Base-by-base conservation (phyloP, 2,113 vertebrate genomes). In the Equus przewalskii region DNA sequence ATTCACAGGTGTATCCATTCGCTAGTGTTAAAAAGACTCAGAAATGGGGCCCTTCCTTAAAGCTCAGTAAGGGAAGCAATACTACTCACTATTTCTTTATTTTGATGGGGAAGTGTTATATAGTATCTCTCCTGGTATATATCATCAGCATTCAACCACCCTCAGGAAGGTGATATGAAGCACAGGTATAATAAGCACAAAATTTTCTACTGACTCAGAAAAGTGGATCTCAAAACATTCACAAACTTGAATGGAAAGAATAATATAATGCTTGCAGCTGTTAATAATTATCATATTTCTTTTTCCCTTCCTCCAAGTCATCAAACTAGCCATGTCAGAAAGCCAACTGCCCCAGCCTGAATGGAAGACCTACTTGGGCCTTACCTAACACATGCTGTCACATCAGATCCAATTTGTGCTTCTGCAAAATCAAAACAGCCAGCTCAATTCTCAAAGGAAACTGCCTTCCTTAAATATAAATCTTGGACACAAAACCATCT, bases 401-500 rank as follows among this genome's bases (percentile, higher is more conserved):
- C 73, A 54, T 44, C 33, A 79, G 56, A 86, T 93, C 51, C 81
- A 97, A 33, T 85, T 51, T 69, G 18, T 83, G 28, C 51, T 90
- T 97, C 96, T 70, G 44, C 69, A 97, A 93, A 97, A 96, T 73
- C 83, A 82, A 95, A 95, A 82, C 21, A 84, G 41, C 3, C 1
- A 93, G 44, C 33, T 72, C 73, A 64, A 89, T 56, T 87, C 92
- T 93, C 78, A 86, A 80, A 86, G 67, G 82, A 88, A 93, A 60
- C 26, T 79, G 91, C 62, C 60, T 94, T 95, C 84, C 64, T 94
- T 90, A 93, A 94, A 91, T 78, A 93, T 86, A 97, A 97, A 98
- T 96, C 89, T 69, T 83, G 22, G 75, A 56, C 4, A 94, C 56
- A 96, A 93, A 96, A 65, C 46, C 67, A 83, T 89, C 78, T 76